Conservation (phyloP, 2,113 vertebrate genomes). For the Nesogale talazaci region DNA sequence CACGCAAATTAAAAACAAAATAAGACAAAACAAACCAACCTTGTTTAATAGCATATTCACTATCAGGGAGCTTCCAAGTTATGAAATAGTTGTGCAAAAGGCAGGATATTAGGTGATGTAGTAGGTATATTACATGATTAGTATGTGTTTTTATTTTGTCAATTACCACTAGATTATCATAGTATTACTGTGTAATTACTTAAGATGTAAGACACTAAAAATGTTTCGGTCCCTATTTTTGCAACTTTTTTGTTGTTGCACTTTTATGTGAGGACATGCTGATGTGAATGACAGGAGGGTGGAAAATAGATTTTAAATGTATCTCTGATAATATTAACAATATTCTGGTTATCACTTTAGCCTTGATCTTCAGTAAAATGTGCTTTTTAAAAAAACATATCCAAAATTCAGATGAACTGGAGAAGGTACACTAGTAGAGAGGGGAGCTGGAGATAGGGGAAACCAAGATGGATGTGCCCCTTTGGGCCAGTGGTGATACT, state of each 20-base stretch:
- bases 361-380: not conserved
- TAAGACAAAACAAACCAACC: not conserved
- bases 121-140: slow-evolving; percentile 58
- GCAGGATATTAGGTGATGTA: slow-evolving; percentile 61
- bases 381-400: not conserved
- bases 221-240: slow-evolving; percentile 61
- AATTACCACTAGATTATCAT: slow-evolving; percentile 75
- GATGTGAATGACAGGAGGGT: not conserved
- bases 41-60: slow-evolving; percentile 83
- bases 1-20: slow-evolving; percentile 82
- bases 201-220: slow-evolving; percentile 67
- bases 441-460: too few species aligned
- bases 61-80: slow-evolving; percentile 78
- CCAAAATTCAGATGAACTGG: too few species aligned
- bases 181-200: slow-evolving; percentile 78
- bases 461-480: too few species aligned
- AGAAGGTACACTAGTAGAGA: too few species aligned
- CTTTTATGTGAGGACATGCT: slow-evolving; percentile 46
- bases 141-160: slow-evolving; percentile 77
- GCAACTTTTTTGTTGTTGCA: not conserved
- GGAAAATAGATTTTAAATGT: not conserved
- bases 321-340: not conserved
- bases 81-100: slow-evolving; percentile 77
- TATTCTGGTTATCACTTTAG: not conserved
- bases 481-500: too few species aligned